Evolutionary conservation across 1,140 invertebrate species (phyloP).

Genomic region (Bombus sylvicola): DNA sequence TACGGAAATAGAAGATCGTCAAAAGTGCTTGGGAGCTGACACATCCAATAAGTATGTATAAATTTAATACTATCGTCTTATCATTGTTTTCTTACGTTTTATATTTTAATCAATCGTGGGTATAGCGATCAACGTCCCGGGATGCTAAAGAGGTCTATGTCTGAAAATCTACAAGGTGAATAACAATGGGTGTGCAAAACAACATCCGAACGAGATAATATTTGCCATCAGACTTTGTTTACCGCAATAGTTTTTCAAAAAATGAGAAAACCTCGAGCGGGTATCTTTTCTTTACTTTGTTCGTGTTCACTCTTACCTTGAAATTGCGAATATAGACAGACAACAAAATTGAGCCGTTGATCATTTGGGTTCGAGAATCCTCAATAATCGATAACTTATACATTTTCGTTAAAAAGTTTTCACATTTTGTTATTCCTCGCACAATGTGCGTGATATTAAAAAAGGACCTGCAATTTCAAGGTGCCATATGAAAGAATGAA

Average conservation of each 20-base stretch:
- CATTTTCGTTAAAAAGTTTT: not conserved
- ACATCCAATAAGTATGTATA: conserved; percentile 74
- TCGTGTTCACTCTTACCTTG: conserved; percentile 20
- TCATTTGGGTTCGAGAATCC: not conserved
- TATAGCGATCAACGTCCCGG: conserved; percentile 74
- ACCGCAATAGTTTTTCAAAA: not conserved
- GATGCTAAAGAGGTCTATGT: conserved; percentile 72
- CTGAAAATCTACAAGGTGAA: conserved; percentile 64
- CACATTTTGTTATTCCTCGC: not conserved
- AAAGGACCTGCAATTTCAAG: conserved; percentile 39
- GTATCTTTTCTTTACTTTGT: not conserved
- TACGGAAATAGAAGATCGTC: conserved; percentile 55
- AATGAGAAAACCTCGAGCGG: conserved; percentile 13
- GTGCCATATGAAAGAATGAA: not conserved
- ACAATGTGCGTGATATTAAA: conserved; percentile 6
- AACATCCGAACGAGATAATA: conserved; percentile 16
- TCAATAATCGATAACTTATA: not conserved
- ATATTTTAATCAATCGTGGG: conserved; percentile 71
- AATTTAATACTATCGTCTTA: conserved; percentile 75
- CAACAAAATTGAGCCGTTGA: conserved; percentile 14
- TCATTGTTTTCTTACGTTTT: conserved; percentile 63
- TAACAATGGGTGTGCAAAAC: conserved; percentile 54
- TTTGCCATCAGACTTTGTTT: conserved; percentile 23
- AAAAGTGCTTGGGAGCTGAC: conserved; percentile 73
- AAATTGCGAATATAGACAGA: conserved; percentile 20